phyloP scores from a whole-genome alignment of 2,113 vertebrate genomes.

The Willisornis vidua region DNA sequence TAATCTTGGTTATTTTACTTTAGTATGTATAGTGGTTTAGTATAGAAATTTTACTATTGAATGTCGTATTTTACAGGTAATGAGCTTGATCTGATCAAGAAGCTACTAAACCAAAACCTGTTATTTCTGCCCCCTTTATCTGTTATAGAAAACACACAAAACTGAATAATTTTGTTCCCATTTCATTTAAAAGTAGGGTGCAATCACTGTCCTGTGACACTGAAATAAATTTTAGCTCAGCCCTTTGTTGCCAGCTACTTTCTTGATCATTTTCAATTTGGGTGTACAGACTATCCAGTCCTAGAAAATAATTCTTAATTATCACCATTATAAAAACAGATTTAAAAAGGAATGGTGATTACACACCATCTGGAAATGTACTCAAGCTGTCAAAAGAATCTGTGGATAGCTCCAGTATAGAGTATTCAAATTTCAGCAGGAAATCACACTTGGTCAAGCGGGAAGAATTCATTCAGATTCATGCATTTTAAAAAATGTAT shows the following conservation, averaged over 20 bases:
- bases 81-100: neutral
- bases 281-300: neutral
- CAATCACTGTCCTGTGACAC: neutral
- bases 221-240: slow-evolving; percentile 24
- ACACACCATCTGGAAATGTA: slow-evolving; percentile 56
- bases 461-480: slow-evolving; percentile 30
- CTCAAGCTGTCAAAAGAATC: slow-evolving; percentile 65
- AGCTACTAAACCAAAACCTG: neutral
- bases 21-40: neutral
- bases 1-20: neutral
- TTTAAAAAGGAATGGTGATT: slow-evolving; percentile 69
- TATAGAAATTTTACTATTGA: neutral
- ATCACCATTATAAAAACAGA: slow-evolving; percentile 63
- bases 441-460: slow-evolving; percentile 44
- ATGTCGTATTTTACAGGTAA: neutral
- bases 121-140: neutral
- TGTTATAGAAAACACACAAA: neutral
- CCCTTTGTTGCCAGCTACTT: slow-evolving; percentile 10
- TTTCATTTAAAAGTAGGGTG: neutral
- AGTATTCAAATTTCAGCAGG: slow-evolving; percentile 41
- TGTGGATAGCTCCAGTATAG: neutral
- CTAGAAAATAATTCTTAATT: slow-evolving; percentile 68
- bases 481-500: neutral
- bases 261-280: slow-evolving; percentile 44
- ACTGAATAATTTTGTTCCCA: neutral